Evolutionary conservation across 2,888 invertebrate species (phyloP).

Genomic region (Parnassius orleans): DNA sequence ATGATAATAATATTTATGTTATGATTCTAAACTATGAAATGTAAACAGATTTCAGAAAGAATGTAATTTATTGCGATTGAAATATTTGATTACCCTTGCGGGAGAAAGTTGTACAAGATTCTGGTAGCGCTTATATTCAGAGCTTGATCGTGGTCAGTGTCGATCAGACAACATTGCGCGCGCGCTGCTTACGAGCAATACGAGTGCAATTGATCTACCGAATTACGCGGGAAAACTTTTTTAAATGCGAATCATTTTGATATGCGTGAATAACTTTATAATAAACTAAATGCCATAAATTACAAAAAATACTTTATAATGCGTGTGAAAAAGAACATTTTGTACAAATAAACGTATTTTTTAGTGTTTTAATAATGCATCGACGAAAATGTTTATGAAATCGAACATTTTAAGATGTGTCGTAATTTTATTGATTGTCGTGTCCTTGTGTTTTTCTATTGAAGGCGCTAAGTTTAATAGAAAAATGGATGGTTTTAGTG

Average conservation of each 20-base stretch:
- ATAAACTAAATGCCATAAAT: background rate
- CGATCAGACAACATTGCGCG: conserved; percentile 48
- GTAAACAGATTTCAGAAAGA: no score
- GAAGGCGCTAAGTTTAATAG: conserved; percentile 39
- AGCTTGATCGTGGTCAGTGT: conserved; percentile 39
- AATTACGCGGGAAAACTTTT: conserved; percentile 51
- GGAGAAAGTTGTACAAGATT: conserved; percentile 29
- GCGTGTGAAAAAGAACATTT: background rate
- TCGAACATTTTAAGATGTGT: conserved; percentile 32
- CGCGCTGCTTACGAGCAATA: conserved; percentile 50
- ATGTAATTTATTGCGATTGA: conserved; percentile 3
- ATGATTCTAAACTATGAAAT: no score
- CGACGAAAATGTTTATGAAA: conserved; percentile 39
- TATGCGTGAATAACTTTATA: background rate
- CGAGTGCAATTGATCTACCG: conserved; percentile 40
- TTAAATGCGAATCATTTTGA: background rate
- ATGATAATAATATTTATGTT: no score
- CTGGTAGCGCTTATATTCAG: conserved; percentile 23
- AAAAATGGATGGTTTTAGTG: conserved; percentile 39
- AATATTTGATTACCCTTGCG: conserved; percentile 8
- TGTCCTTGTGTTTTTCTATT: conserved; percentile 37
- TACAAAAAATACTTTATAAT: no score
- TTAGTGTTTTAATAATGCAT: conserved; percentile 36
- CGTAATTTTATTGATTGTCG: conserved; percentile 34
- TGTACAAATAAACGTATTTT: conserved; percentile 4